phyloP scores from a whole-genome alignment of 2,113 vertebrate species.

The Deroptyus accipitrinus region DNA sequence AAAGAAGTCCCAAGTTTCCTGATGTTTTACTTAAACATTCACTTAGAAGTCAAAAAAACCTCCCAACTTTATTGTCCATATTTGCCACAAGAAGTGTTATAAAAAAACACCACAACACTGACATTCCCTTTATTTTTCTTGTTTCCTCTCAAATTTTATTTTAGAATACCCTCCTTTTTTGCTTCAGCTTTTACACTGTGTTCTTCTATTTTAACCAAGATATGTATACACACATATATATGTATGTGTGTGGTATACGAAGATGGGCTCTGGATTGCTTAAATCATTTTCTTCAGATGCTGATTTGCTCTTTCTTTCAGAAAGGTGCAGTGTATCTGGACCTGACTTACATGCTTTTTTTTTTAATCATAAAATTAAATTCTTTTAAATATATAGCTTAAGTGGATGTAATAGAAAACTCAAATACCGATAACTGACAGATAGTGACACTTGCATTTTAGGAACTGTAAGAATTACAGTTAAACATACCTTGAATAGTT shows the following conservation, averaged over 20 bases:
- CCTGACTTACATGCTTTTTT: not conserved
- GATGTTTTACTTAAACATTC: not conserved
- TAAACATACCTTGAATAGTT: conserved; percentile 87
- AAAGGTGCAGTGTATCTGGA: not conserved
- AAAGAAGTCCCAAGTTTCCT: not conserved
- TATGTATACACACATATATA: rapidly evolving
- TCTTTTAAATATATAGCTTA: not conserved
- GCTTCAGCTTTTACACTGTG: not conserved
- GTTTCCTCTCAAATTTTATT: not conserved
- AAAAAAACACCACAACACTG: not conserved
- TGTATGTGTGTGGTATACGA: not conserved
- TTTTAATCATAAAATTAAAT: not conserved
- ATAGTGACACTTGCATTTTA: not conserved
- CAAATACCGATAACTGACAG: not conserved
- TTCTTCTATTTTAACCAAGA: not conserved
- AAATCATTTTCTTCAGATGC: not conserved
- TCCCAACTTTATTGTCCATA: not conserved
- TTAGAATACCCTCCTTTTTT: not conserved
- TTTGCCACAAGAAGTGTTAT: not conserved
- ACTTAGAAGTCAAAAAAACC: not conserved
- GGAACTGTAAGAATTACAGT: not conserved
- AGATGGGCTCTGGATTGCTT: not conserved
- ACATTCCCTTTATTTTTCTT: not conserved
- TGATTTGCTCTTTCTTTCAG: not conserved
- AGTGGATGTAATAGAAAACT: not conserved